Conservation (phyloP, 1,140 invertebrate genomes). For the Agrypnia vestita region DNA sequence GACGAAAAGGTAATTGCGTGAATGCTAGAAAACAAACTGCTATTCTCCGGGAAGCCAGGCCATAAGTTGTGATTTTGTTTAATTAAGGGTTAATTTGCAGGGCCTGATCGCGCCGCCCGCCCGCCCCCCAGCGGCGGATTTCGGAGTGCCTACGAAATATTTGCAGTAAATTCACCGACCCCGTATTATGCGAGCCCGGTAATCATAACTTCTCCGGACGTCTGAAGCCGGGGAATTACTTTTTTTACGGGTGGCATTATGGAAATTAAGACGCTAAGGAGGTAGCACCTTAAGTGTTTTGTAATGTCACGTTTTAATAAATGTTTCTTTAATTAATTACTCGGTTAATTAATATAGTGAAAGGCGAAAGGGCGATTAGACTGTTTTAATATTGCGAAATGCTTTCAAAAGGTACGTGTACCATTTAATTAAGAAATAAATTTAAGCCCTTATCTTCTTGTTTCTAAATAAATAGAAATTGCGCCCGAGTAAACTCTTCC, state of each 20-base stretch:
- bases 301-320: slow-evolving; percentile 62
- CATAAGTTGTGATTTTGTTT: slow-evolving; percentile 72
- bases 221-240: slow-evolving; percentile 54
- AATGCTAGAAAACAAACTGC: slow-evolving; percentile 63
- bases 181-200: slow-evolving; percentile 49
- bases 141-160: slow-evolving; percentile 55
- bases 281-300: slow-evolving; percentile 60
- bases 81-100: slow-evolving; percentile 70
- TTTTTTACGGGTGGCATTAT: slow-evolving; percentile 60
- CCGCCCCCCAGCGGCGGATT: slow-evolving; percentile 51
- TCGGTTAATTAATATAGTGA: slow-evolving; percentile 56
- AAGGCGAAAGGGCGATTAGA: slow-evolving; percentile 46
- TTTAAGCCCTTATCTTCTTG: slow-evolving; percentile 43
- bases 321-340: slow-evolving; percentile 61
- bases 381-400: slow-evolving; percentile 45
- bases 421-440: slow-evolving; percentile 63
- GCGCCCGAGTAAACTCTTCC: slow-evolving; percentile 7
- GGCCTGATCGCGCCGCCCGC: slow-evolving; percentile 59
- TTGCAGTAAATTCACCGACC: slow-evolving; percentile 51
- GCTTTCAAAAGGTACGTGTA: slow-evolving; percentile 44
- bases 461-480: slow-evolving; percentile 37
- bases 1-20: slow-evolving; percentile 50
- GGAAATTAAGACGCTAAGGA: slow-evolving; percentile 60
- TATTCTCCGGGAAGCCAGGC: slow-evolving; percentile 64
- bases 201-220: slow-evolving; percentile 58